Conservation (phyloP, 2,888 invertebrate genomes). For the Belgica antarctica region DNA sequence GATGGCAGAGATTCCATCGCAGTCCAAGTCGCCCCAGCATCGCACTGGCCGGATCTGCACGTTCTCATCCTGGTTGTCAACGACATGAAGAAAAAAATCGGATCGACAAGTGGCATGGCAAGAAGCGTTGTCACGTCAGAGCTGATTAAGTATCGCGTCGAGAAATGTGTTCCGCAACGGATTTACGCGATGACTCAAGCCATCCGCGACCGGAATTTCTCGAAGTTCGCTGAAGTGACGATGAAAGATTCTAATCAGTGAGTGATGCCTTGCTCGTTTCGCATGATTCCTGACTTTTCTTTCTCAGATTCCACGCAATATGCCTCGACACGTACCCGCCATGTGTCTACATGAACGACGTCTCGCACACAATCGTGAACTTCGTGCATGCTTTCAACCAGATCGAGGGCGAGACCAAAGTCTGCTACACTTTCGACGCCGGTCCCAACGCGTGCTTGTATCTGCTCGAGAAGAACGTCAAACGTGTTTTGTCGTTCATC, state of each 20-base stretch:
- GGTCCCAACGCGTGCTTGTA: conserved; percentile 95
- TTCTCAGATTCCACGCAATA: conserved; percentile 76
- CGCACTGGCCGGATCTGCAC: conserved; percentile 88
- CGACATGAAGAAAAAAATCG: conserved; percentile 76
- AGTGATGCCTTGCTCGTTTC: not conserved
- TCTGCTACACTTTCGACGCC: conserved; percentile 98
- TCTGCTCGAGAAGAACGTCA: conserved; percentile 71
- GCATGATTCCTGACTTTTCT: too few relatives aligned
- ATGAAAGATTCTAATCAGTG: conserved; percentile 96
- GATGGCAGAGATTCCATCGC: conserved; percentile 77
- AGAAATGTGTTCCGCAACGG: conserved; percentile 70
- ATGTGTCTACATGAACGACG: conserved; percentile 86
- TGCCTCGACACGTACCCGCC: conserved; percentile 94
- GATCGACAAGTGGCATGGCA: conserved; percentile 90
- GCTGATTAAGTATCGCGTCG: conserved; percentile 71
- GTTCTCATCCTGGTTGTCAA: conserved; percentile 85
- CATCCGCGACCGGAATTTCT: conserved; percentile 68
- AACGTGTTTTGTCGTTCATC: conserved; percentile 66
- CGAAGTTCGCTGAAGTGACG: conserved; percentile 83
- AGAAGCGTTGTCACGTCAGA: conserved; percentile 75
- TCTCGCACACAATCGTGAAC: conserved; percentile 75
- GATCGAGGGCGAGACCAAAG: conserved; percentile 62
- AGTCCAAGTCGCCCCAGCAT: conserved; percentile 66
- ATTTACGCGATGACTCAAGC: conserved; percentile 60
- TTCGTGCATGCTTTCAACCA: conserved; percentile 83